Percentiles rank a stretch among this genome's conserved stretches.
These are phyloP conservation scores for Linnaemya vulpina DNA, from an alignment of 2,888 invertebrate species.

Conservation along the genomic window DNA sequence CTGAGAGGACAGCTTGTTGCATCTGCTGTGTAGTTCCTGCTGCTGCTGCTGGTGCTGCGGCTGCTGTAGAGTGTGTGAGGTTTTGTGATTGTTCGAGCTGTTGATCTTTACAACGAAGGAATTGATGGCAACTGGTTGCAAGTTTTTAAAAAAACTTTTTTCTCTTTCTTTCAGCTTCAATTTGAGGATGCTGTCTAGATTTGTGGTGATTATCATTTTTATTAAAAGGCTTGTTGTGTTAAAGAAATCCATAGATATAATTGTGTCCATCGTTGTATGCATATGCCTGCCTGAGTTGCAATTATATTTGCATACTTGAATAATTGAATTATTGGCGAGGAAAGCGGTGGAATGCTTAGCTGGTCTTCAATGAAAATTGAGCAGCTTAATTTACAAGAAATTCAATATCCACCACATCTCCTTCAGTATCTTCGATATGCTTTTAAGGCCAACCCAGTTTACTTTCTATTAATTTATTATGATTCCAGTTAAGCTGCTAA, in stretches of 20 bases:
- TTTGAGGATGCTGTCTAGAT: slow-evolving; percentile 56
- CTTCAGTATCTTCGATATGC: too few relatives aligned
- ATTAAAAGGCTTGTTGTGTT: slow-evolving; percentile 54
- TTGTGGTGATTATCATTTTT: slow-evolving; percentile 60
- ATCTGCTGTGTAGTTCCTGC: background rate
- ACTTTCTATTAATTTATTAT: too few relatives aligned
- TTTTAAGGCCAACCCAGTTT: too few relatives aligned
- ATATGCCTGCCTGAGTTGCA: slow-evolving; percentile 39
- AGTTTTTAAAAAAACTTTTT: background rate
- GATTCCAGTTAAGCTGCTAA: too few relatives aligned
- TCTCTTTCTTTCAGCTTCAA: slow-evolving; percentile 20
- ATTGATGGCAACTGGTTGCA: slow-evolving; percentile 54
- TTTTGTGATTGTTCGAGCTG: slow-evolving; percentile 21
- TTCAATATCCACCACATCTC: too few relatives aligned
- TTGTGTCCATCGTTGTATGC: slow-evolving; percentile 23
- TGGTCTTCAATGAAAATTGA: background rate
- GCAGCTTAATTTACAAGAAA: background rate
- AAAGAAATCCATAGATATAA: slow-evolving; percentile 44
- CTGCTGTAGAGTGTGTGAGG: slow-evolving; percentile 29
- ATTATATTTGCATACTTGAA: slow-evolving; percentile 39
- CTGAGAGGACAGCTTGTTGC: slow-evolving; percentile 41
- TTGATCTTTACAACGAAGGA: slow-evolving; percentile 50
- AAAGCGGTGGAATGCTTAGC: background rate
- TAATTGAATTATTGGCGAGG: slow-evolving; percentile 36
- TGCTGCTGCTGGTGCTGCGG: background rate